Base-by-base conservation (phyloP, 2,113 vertebrate genomes). In the Catharus bicknelli region DNA sequence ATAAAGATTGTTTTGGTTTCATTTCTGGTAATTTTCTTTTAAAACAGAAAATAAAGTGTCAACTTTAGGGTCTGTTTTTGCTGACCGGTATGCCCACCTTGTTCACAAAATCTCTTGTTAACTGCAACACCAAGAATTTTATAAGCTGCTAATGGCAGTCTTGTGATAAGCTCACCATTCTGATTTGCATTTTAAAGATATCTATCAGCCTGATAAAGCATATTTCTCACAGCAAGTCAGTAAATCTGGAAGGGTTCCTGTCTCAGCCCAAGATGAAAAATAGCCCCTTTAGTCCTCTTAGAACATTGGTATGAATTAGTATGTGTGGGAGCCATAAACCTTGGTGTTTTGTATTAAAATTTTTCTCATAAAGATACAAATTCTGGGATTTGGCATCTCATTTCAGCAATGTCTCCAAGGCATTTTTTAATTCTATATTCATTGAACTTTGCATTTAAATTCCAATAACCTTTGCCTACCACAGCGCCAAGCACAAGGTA, bases 101-200 rank as follows among this genome's bases (percentile, higher is more conserved):
- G 13, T 51, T 72, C 40, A 27, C 55, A 58, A 77, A 88, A 74
- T 66, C 40, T 78, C 38, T 53, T 68, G 17, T n/a, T 42, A 78
- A 34, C 42, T 72, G 67, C 42, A 95, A 74, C 20, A 61, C 9
- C 21, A 70, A 91, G 38, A 83, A 81, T 85, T 94, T 95, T 94
- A 94, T 76, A 84, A 93, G 90, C 73, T 93, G 67, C 67, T 97
- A 85, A 68, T 51, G 50, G 13, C 30, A 93, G 94, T 38, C 50
- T 68, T 75, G 76, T 81, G 87, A 89, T 89, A 92, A 90, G 61
- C 89, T 96, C 86, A 62, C 92, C 59, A 61, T 92, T 91, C 77
- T 83, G 82, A 97, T 98, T 97, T 97, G 95, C 94, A 97, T 97
- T 96, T 97, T 95, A 97, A 97, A 97, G 94, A 72, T 95, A 96